Percentiles rank a stretch among this genome's conserved stretches.
Evolutionary conservation across 2,113 vertebrate species (phyloP).

Genomic region (Istiophorus platypterus): DNA sequence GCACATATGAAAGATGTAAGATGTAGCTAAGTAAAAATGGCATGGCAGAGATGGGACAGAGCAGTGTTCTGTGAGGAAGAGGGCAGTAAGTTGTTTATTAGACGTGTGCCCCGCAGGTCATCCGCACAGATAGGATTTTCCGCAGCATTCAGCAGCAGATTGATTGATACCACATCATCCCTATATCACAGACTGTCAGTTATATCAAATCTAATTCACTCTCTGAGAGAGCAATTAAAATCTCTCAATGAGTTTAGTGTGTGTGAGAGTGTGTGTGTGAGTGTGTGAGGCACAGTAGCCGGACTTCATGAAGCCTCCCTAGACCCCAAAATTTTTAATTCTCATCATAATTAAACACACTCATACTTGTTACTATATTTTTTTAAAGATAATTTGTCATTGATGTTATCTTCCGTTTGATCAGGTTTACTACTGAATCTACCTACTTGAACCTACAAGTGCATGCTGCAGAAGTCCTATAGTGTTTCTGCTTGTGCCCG

Average conservation of each 20-base stretch:
- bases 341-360: neutral
- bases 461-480: neutral
- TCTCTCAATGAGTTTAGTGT: neutral
- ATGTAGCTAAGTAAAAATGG: slow-evolving; percentile 16
- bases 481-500: neutral
- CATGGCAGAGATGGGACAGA: slow-evolving; percentile 9
- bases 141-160: slow-evolving; percentile 47
- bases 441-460: neutral
- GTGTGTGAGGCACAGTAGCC: neutral
- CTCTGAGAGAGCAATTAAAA: neutral
- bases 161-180: slow-evolving; percentile 44
- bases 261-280: too few relatives aligned
- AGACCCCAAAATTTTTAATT: neutral
- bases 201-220: slow-evolving; percentile 43
- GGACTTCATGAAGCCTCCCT: slow-evolving; percentile 3
- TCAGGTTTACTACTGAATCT: neutral
- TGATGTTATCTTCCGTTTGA: neutral
- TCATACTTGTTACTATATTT: neutral
- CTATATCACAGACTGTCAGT: slow-evolving; percentile 43
- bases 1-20: slow-evolving; percentile 35
- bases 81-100: slow-evolving; percentile 57
- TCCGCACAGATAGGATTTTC: slow-evolving; percentile 49
- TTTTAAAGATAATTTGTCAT: neutral
- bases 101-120: slow-evolving; percentile 57
- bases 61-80: neutral